A percentile compares a stretch with the other conserved stretches of the same genome.
Evolutionary conservation across 2,113 vertebrate genomes (phyloP).

Genomic region (Colius striatus): DNA sequence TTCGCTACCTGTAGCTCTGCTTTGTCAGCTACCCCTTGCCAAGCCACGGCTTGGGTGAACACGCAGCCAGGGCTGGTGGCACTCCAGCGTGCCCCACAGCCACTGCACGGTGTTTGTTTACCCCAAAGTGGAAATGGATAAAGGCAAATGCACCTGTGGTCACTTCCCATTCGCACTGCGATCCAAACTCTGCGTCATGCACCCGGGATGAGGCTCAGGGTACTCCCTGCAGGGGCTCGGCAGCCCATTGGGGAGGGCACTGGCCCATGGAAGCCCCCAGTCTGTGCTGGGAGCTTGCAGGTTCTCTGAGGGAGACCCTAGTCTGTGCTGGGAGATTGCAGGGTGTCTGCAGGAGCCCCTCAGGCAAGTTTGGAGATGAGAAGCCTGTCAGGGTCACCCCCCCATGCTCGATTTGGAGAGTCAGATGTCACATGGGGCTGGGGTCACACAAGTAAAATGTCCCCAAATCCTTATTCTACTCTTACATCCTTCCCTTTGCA

Average conservation of each 20-base stretch:
- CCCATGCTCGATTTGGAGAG: not conserved
- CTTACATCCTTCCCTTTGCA: not conserved
- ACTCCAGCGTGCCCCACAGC: accelerated
- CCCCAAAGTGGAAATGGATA: not conserved
- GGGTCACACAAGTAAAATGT: not conserved
- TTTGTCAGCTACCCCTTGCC: not conserved
- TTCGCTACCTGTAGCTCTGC: not conserved
- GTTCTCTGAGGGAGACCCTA: no score
- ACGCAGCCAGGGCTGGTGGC: not conserved
- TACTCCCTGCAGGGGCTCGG: not conserved
- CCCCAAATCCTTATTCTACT: accelerated
- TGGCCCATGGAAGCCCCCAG: not conserved
- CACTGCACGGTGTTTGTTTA: not conserved
- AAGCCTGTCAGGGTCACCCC: not conserved
- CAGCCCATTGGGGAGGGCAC: not conserved
- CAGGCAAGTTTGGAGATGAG: not conserved
- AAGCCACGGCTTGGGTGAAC: not conserved
- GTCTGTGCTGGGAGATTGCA: not conserved
- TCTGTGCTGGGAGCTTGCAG: accelerated
- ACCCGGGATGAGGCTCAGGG: accelerated
- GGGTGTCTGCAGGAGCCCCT: accelerated
- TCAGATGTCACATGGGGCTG: not conserved
- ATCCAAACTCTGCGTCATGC: not conserved
- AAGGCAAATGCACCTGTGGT: not conserved
- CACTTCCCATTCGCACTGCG: not conserved